Base-by-base conservation (phyloP, 2,797 vertebrate genomes). In the Peromyscus melanophrys region DNA sequence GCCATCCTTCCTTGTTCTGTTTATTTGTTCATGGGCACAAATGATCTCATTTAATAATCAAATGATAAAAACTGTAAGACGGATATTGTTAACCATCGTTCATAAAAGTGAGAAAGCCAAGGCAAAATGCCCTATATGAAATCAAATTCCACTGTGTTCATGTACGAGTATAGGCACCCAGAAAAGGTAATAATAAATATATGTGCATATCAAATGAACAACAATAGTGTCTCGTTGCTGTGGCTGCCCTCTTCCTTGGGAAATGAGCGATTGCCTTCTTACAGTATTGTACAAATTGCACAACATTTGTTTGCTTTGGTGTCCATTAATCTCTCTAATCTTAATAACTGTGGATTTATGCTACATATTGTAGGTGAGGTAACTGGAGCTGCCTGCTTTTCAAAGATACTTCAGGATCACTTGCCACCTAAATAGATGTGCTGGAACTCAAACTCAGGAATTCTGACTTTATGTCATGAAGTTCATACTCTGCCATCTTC, bases 1-100 rank as follows among this genome's bases (percentile, higher is more conserved):
- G 27, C 7, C 40, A n/a, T 43, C 34, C 8, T 77, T 89, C 75
- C 86, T 89, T 49, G 29, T 76, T 46, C 19, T 61, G 21, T 77
- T 63, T 77, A 76, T 34, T 55, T 76, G 55, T 61, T 34, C 19
- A 77, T 49, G 49, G 40, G 34, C 46, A 82, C 19, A 82, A 81
- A 57, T 88, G 29, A 67, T 76, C n/a, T 88, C 52, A 77, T 67
- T 92, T 80, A 81, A 71, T 59, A 67, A 65, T 94, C 27, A 37
- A 82, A 90, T 89, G 55, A 43, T 81, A 93, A 81, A 91, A 73
- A 29, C 23, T 25, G 6, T 23, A 57, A 77, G 75, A 49, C 49
- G 61, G 40, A 9, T 95, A 34, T 80, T 85, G 31, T 88, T 52
- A 92, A 83, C 4, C 16, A 46, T 43, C 31, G 37, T 90, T 59